Evolutionary conservation across 2,113 vertebrate genomes (phyloP).

Genomic region (Delphinapterus leucas): DNA sequence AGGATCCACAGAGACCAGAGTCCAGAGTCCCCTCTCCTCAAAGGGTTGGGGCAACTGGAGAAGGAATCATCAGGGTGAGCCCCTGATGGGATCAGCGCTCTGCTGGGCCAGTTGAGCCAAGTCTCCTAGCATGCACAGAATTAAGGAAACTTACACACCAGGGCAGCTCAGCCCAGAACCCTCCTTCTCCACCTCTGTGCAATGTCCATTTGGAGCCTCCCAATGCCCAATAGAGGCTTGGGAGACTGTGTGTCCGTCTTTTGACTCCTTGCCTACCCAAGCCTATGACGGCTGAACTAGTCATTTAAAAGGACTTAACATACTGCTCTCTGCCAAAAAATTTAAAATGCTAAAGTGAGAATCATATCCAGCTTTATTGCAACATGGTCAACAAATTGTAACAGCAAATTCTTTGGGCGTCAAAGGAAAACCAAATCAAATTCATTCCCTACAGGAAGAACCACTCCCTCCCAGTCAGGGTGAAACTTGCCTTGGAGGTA

Average conservation of each 20-base stretch:
- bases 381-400: slow-evolving; percentile 73
- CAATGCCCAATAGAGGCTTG: background rate
- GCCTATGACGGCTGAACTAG: background rate
- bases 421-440: slow-evolving; percentile 65
- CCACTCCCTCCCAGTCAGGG: background rate
- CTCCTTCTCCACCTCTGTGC: background rate
- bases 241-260: background rate
- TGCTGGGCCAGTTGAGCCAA: background rate
- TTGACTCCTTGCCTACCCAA: background rate
- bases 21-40: background rate
- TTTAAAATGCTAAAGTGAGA: slow-evolving; percentile 61
- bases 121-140: background rate
- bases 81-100: background rate
- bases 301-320: background rate
- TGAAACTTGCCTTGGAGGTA: background rate
- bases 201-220: background rate
- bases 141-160: background rate
- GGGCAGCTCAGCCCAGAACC: background rate
- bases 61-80: background rate
- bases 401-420: slow-evolving; percentile 69
- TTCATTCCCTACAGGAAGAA: slow-evolving; percentile 65
- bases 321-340: background rate
- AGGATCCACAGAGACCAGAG: background rate
- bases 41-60: background rate
- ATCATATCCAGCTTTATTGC: slow-evolving; percentile 74